Conservation (phyloP, 1,140 invertebrate genomes). For the Triops cancriformis region DNA sequence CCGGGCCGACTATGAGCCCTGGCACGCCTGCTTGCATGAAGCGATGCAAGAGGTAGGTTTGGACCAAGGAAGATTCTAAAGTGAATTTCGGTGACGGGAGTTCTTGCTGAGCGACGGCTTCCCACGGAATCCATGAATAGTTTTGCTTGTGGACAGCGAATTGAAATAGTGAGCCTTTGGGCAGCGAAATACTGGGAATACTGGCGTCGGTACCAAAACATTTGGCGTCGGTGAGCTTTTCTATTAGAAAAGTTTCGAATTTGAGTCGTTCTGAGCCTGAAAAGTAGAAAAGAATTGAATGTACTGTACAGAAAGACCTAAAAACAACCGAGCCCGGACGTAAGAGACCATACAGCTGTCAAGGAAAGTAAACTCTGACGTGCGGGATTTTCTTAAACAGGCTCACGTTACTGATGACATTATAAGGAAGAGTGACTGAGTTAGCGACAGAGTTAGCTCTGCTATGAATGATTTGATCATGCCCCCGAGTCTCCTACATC, state of each 20-base stretch:
- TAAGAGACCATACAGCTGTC: too few species aligned
- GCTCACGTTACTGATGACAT: too few species aligned
- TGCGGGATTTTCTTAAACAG: too few species aligned
- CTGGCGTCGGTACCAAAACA: neutral
- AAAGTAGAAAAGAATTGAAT: too few species aligned
- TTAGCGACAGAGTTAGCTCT: too few species aligned
- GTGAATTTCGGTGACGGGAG: neutral
- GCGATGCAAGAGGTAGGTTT: constrained; percentile 18
- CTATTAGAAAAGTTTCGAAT: neutral
- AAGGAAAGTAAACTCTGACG: too few species aligned
- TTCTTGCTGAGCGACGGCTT: neutral
- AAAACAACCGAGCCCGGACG: too few species aligned
- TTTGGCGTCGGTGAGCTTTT: neutral
- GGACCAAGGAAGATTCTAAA: constrained; percentile 5
- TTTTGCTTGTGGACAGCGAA: neutral
- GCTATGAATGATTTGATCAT: too few species aligned
- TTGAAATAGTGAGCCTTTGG: neutral
- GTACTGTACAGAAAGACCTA: too few species aligned
- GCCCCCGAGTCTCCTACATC: too few species aligned
- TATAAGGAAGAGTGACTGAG: too few species aligned
- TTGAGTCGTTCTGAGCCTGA: neutral
- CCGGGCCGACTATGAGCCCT: constrained; percentile 15
- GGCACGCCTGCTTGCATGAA: constrained; percentile 18
- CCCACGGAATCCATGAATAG: neutral
- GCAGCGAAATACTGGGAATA: neutral